phyloP scores from a whole-genome alignment of 2,888 invertebrate species.

The Andrena marginata region DNA sequence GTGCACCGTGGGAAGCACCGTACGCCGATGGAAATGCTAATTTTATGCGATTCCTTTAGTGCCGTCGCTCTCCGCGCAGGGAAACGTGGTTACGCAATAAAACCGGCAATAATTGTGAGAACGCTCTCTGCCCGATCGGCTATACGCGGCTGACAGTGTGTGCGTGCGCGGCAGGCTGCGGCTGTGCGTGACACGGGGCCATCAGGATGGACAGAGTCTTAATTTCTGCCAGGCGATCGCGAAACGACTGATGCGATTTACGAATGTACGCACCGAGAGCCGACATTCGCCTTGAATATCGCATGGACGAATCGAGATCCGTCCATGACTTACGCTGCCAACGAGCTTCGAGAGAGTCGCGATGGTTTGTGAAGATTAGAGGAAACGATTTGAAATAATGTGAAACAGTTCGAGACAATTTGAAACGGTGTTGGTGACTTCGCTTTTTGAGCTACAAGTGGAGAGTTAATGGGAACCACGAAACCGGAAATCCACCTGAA shows the following conservation, averaged over 20 bases:
- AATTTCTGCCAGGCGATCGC: conserved; percentile 43
- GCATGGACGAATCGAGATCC: conserved; percentile 30
- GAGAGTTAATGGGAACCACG: too few species aligned
- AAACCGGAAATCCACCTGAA: too few species aligned
- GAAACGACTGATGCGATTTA: conserved; percentile 37
- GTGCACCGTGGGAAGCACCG: conserved; percentile 77
- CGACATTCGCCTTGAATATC: conserved; percentile 12
- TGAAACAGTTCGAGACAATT: not conserved
- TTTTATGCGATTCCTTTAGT: conserved; percentile 78
- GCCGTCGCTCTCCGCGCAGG: conserved; percentile 54
- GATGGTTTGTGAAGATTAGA: not conserved
- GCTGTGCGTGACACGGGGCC: conserved; percentile 62
- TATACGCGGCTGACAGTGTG: not conserved
- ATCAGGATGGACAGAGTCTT: conserved; percentile 47
- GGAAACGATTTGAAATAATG: not conserved
- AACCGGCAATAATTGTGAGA: conserved; percentile 76
- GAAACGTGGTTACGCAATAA: conserved; percentile 71
- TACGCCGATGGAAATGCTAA: conserved; percentile 80
- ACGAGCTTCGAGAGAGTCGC: not conserved
- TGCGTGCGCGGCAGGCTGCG: conserved; percentile 9
- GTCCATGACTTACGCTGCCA: conserved; percentile 6
- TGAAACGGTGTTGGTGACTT: too few species aligned
- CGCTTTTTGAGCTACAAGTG: too few species aligned
- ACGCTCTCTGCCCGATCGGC: conserved; percentile 58
- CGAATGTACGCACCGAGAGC: not conserved